Conservation (phyloP, 2,797 vertebrate genomes). For the Dendrocincla tyrannina region DNA sequence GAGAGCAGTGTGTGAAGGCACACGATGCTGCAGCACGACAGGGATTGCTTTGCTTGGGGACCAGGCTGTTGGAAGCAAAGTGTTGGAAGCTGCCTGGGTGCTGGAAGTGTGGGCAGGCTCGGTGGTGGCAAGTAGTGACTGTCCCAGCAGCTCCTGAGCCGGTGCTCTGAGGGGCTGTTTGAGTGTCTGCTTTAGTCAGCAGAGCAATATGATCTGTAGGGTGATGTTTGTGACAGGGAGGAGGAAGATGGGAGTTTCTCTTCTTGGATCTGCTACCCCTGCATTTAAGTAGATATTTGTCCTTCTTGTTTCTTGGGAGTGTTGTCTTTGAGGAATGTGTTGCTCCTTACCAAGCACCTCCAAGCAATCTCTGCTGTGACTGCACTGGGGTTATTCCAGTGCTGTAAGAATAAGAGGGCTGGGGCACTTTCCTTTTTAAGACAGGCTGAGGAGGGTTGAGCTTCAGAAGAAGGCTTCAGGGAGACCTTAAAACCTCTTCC, state of each 20-base stretch:
- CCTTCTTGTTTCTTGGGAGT: background rate
- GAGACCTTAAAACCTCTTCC: background rate
- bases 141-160: background rate
- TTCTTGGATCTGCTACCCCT: background rate
- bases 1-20: accelerated
- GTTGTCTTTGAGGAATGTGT: background rate
- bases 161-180: accelerated
- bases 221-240: accelerated
- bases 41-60: background rate
- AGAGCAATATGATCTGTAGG: background rate
- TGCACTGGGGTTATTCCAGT: background rate
- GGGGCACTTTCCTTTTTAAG: background rate
- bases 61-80: background rate
- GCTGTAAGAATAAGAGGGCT: background rate
- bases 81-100: background rate
- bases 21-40: accelerated
- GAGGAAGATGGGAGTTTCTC: background rate
- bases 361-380: background rate
- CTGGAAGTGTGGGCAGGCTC: background rate
- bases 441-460: background rate
- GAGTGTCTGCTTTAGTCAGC: background rate
- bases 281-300: background rate
- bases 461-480: background rate
- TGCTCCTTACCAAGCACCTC: background rate
- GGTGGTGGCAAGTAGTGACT: background rate